phyloP scores from a whole-genome alignment of 2,888 invertebrate species.

The Drosophila setosimentum region DNA sequence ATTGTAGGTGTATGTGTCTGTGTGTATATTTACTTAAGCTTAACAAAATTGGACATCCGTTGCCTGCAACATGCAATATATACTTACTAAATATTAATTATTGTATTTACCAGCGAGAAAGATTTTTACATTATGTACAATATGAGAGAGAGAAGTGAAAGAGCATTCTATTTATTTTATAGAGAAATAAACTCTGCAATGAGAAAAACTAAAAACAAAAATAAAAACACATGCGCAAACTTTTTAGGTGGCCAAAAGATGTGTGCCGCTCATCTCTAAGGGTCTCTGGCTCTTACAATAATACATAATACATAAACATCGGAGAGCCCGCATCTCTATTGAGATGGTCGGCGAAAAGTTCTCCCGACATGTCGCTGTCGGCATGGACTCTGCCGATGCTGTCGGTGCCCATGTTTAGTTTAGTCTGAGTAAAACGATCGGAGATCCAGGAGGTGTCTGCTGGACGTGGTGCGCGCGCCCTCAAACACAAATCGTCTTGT shows the following conservation, averaged over 20 bases:
- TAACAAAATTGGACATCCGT: slow-evolving; percentile 21
- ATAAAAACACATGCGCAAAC: slow-evolving; percentile 49
- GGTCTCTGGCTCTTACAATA: slow-evolving; percentile 32
- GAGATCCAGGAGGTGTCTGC: slow-evolving; percentile 84
- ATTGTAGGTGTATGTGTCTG: slow-evolving; percentile 30
- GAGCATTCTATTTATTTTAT: slow-evolving; percentile 43
- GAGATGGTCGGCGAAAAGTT: slow-evolving; percentile 5
- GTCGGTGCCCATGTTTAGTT: slow-evolving; percentile 46
- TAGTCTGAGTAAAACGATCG: slow-evolving; percentile 85
- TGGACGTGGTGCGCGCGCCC: slow-evolving; percentile 80
- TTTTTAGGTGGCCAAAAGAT: slow-evolving; percentile 29
- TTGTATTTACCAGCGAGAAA: slow-evolving; percentile 34
- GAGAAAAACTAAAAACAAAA: slow-evolving; percentile 2
- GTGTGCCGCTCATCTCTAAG: slow-evolving; percentile 24
- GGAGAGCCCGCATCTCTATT: slow-evolving; percentile 29
- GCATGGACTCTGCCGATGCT: slow-evolving; percentile 62
- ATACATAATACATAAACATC: slow-evolving; percentile 18
- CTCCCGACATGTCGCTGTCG: slow-evolving; percentile 33
- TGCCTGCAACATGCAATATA: slow-evolving; percentile 43
- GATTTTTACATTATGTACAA: slow-evolving; percentile 39
- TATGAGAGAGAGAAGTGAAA: slow-evolving; percentile 17
- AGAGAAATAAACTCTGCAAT: slow-evolving; percentile 47
- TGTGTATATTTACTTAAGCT: slow-evolving; percentile 53
- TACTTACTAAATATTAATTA: slow-evolving; percentile 43
- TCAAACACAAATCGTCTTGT: slow-evolving; percentile 69